phyloP scores from a whole-genome alignment of 2,888 invertebrate species.

The Amiota minor region DNA sequence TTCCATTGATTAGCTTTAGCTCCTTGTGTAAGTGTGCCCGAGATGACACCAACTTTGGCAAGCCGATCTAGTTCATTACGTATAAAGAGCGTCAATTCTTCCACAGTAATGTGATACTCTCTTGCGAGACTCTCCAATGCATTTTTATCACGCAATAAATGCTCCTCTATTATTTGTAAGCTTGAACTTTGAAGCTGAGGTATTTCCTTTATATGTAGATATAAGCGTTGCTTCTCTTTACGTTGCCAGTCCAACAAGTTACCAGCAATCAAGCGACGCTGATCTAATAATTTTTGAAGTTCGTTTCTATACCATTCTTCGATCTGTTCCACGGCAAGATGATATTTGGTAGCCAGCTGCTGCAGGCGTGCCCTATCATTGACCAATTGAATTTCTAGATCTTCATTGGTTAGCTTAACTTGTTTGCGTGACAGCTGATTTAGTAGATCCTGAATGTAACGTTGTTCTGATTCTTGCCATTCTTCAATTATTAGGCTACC shows the following conservation, averaged over 20 bases:
- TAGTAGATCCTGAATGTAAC: slow-evolving; percentile 62
- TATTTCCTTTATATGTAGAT: slow-evolving; percentile 51
- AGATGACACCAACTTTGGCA: slow-evolving; percentile 58
- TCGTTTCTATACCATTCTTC: slow-evolving; percentile 66
- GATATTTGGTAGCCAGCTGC: slow-evolving; percentile 59
- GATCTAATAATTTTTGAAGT: slow-evolving; percentile 57
- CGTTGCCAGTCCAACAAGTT: slow-evolving; percentile 62
- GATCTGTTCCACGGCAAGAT: slow-evolving; percentile 59
- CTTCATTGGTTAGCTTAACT: slow-evolving; percentile 68
- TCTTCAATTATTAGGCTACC: slow-evolving; percentile 48
- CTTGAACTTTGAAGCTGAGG: slow-evolving; percentile 47
- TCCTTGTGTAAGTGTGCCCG: slow-evolving; percentile 19
- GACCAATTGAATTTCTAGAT: slow-evolving; percentile 60
- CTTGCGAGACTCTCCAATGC: slow-evolving; percentile 52
- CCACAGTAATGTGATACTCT: slow-evolving; percentile 59
- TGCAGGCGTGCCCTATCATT: slow-evolving; percentile 59
- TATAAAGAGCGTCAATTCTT: slow-evolving; percentile 63
- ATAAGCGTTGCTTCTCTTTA: slow-evolving; percentile 63
- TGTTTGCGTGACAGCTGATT: slow-evolving; percentile 55
- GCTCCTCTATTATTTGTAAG: slow-evolving; percentile 55
- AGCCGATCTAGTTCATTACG: slow-evolving; percentile 63
- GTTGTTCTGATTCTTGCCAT: slow-evolving; percentile 64
- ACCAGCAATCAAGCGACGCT: slow-evolving; percentile 57
- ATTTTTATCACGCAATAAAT: slow-evolving; percentile 50
- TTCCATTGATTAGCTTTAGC: slow-evolving; percentile 55